phyloP scores from a whole-genome alignment of 2,888 invertebrate species.

The Meliscaeva auricollis region DNA sequence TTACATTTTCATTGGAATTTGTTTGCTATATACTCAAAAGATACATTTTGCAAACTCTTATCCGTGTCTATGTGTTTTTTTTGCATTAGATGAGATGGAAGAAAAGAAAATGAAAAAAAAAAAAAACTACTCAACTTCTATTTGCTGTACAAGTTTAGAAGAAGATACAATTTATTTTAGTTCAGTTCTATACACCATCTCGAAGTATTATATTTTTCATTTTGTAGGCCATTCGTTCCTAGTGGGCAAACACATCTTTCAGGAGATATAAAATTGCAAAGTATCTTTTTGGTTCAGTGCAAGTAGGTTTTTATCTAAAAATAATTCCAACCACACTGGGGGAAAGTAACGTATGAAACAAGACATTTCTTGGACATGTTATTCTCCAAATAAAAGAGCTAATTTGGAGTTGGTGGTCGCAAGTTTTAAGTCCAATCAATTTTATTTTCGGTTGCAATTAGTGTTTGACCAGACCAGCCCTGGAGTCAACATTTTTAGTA shows the following conservation, averaged over 20 bases:
- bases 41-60: slow-evolving; percentile 7
- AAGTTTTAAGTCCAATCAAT: too few relatives aligned
- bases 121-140: slow-evolving; percentile 2
- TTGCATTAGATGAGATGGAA: slow-evolving; percentile 4
- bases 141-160: slow-evolving; percentile 14
- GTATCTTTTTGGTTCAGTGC: not conserved
- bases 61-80: not conserved
- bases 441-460: too few relatives aligned
- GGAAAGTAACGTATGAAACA: too few relatives aligned
- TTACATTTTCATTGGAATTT: slow-evolving; percentile 13
- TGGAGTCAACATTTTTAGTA: too few relatives aligned
- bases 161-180: slow-evolving; percentile 26
- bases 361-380: too few relatives aligned
- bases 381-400: too few relatives aligned
- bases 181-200: not conserved
- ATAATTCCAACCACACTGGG: not conserved
- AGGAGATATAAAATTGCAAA: not conserved
- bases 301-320: not conserved
- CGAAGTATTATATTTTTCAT: slow-evolving; percentile 3
- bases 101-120: slow-evolving; percentile 6
- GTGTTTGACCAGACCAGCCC: too few relatives aligned
- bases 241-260: slow-evolving; percentile 22
- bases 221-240: slow-evolving; percentile 43
- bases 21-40: not conserved
- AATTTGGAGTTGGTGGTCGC: too few relatives aligned